Percentiles rank a stretch among this genome's conserved stretches.
Conservation (phyloP, 2,888 invertebrate species). For the Stomorhina lunata region DNA sequence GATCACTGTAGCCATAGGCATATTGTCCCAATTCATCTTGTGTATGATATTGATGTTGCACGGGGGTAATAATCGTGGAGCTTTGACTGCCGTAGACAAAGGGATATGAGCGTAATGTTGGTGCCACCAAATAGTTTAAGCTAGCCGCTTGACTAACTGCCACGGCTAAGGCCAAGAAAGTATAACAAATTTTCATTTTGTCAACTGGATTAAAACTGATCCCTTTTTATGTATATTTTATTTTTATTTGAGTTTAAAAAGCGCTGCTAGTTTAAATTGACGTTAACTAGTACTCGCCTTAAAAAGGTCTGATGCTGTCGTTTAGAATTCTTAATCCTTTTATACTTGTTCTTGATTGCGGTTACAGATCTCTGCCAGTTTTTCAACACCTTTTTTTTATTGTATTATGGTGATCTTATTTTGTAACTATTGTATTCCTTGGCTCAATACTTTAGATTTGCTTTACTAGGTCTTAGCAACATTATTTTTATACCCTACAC, state of each 20-base stretch:
- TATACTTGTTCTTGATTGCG: conserved; percentile 72
- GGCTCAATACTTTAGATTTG: conserved; percentile 33
- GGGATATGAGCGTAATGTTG: conserved; percentile 69
- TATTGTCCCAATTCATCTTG: conserved; percentile 84
- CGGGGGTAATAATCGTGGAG: conserved; percentile 76
- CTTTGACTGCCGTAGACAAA: conserved; percentile 72
- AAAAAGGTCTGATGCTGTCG: conserved; percentile 70
- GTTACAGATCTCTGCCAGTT: conserved; percentile 54
- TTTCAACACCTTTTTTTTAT: conserved; percentile 59
- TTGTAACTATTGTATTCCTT: conserved; percentile 40
- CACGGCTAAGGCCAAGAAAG: conserved; percentile 70
- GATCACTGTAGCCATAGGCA: conserved; percentile 83
- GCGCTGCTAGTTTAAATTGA: conserved; percentile 70
- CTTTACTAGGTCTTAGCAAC: conserved; percentile 45
- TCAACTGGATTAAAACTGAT: conserved; percentile 36
- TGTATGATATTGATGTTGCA: conserved; percentile 81
- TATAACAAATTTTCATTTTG: conserved; percentile 73
- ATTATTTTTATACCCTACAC: conserved; percentile 14
- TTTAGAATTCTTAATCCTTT: conserved; percentile 72
- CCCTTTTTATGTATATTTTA: neutral
- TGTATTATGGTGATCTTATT: neutral
- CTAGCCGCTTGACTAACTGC: conserved; percentile 70
- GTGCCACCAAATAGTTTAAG: conserved; percentile 66
- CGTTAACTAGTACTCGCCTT: conserved; percentile 75
- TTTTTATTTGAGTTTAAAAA: conserved; percentile 39